A percentile compares a stretch with the other conserved stretches of the same genome.
phyloP scores from a whole-genome alignment of 2,113 vertebrate species.

The Eurystomus gularis region DNA sequence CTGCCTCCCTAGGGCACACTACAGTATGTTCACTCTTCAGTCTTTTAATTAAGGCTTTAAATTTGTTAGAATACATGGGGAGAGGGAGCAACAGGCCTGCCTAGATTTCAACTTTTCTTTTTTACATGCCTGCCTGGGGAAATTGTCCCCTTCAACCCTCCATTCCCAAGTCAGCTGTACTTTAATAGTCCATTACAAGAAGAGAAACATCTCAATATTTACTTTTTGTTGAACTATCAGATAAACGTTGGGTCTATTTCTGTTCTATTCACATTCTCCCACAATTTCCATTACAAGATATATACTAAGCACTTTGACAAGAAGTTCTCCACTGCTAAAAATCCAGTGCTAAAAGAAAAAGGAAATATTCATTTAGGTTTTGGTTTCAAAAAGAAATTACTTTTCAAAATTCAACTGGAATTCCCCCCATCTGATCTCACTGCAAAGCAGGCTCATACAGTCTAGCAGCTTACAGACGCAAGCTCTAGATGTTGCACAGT shows the following conservation, averaged over 20 bases:
- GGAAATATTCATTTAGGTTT: background rate
- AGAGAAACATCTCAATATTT: slow-evolving; percentile 64
- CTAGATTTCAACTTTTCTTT: background rate
- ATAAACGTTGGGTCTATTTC: slow-evolving; percentile 62
- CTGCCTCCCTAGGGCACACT: background rate
- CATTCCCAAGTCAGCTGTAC: slow-evolving; percentile 1
- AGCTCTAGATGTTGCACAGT: background rate
- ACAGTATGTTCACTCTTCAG: background rate
- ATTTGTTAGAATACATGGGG: background rate
- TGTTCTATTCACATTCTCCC: slow-evolving; percentile 59
- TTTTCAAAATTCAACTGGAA: background rate
- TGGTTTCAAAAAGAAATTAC: background rate
- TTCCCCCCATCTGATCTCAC: background rate
- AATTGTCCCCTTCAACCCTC: background rate
- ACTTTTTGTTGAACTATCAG: slow-evolving; percentile 55
- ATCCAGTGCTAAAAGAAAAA: background rate
- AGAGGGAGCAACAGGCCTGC: background rate
- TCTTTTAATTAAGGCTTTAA: background rate
- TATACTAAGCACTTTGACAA: slow-evolving; percentile 17
- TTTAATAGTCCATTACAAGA: slow-evolving; percentile 50
- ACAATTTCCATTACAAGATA: slow-evolving; percentile 63
- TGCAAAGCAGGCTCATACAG: background rate
- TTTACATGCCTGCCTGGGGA: background rate
- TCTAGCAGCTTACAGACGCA: background rate
- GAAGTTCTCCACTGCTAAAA: background rate